These are phyloP conservation scores for Lochmaea crataegi DNA, from an alignment of 2,888 invertebrate species.

Conservation along the genomic window DNA sequence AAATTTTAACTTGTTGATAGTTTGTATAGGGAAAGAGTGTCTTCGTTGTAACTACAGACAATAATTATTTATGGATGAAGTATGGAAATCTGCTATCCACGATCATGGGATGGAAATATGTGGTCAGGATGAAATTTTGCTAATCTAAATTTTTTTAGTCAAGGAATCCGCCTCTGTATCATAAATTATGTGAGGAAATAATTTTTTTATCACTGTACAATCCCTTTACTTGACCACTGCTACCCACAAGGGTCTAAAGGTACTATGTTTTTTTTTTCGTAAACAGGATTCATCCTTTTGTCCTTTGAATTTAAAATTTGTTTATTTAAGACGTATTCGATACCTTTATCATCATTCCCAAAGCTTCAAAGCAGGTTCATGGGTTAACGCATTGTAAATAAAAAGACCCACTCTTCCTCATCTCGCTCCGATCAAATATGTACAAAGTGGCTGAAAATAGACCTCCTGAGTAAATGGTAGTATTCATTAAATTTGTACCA, in stretches of 20 bases:
- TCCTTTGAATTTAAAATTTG: conserved; percentile 8
- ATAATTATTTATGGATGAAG: too few relatives aligned
- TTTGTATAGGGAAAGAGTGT: background rate
- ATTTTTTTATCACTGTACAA: background rate
- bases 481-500: too few relatives aligned
- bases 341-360: background rate
- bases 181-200: background rate
- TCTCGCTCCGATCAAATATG: too few relatives aligned
- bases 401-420: background rate
- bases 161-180: conserved; percentile 1
- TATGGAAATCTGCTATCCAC: too few relatives aligned
- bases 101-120: too few relatives aligned
- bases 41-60: too few relatives aligned
- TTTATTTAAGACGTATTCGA: background rate
- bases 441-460: too few relatives aligned
- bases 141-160: background rate
- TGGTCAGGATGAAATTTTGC: background rate
- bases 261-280: background rate
- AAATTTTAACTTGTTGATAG: conserved; percentile 2
- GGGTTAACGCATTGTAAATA: background rate
- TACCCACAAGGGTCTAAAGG: background rate
- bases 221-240: conserved; percentile 14
- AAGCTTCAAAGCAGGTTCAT: background rate
- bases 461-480: too few relatives aligned
- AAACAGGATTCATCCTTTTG: background rate